Conservation (phyloP, 2,113 vertebrate species). For the human (Homo sapiens) region DNA sequence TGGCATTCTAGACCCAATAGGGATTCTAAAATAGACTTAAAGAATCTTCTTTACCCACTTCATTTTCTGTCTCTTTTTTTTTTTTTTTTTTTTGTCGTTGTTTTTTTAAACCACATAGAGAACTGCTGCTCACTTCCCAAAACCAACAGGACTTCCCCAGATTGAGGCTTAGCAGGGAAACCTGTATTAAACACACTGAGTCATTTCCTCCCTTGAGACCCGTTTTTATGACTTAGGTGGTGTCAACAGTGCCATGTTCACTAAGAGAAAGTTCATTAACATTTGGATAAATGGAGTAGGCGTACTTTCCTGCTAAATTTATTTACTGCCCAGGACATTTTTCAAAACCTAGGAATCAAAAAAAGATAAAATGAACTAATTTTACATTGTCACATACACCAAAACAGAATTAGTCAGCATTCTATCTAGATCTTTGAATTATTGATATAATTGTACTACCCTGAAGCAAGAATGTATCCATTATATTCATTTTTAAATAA, state of each 20-base stretch:
- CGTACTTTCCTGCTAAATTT: constrained; percentile 3
- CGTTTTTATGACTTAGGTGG: not conserved
- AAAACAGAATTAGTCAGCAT: not conserved
- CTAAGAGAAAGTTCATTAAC: not conserved
- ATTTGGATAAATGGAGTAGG: not conserved
- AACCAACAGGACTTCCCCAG: not conserved
- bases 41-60: not conserved
- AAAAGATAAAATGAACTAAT: not conserved
- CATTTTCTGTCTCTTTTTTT: not conserved
- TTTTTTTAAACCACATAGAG: not conserved
- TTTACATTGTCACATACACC: not conserved
- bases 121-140: not conserved
- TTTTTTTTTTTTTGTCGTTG: no score
- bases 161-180: not conserved
- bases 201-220: not conserved
- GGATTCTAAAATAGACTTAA: not conserved
- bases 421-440: not conserved
- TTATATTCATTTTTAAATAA: not conserved
- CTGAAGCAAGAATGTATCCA: not conserved
- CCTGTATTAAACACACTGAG: not conserved
- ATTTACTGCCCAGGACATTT: not conserved
- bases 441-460: not conserved
- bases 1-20: not conserved
- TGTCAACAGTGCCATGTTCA: not conserved
- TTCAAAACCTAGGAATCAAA: not conserved